Evolutionary conservation across 2,888 invertebrate genomes (phyloP).

Genomic region (Brenthis daphne): DNA sequence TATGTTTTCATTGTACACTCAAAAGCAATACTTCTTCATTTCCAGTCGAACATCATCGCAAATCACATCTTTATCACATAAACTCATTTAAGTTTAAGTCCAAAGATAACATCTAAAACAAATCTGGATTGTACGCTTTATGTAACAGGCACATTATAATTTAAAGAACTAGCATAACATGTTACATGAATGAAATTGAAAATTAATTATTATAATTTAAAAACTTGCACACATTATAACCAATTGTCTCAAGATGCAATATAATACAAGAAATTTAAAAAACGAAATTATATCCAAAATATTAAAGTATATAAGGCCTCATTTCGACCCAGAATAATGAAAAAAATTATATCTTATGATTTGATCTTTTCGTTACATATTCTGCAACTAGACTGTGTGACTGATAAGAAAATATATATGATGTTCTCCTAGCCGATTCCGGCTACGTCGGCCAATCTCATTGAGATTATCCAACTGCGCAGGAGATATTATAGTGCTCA

Average conservation of each 20-base stretch:
- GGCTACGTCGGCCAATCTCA: too few relatives aligned
- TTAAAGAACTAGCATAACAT: neutral
- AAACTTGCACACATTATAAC: neutral
- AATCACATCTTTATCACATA: slow-evolving; percentile 11
- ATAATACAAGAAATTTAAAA: neutral
- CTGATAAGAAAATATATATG: too few relatives aligned
- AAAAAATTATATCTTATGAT: too few relatives aligned
- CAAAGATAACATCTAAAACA: neutral
- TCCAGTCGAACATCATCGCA: neutral
- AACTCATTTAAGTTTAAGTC: neutral
- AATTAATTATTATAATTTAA: neutral
- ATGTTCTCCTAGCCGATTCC: too few relatives aligned
- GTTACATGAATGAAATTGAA: neutral
- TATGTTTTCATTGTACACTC: slow-evolving; percentile 9
- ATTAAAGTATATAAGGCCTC: neutral
- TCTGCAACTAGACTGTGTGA: too few relatives aligned
- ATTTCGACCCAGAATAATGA: too few relatives aligned
- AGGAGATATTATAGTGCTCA: too few relatives aligned
- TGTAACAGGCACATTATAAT: slow-evolving; percentile 1
- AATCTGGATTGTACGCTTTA: neutral
- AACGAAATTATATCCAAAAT: neutral
- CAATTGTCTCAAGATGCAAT: neutral
- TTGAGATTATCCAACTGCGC: too few relatives aligned
- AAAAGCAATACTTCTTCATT: slow-evolving; percentile 8
- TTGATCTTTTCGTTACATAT: too few relatives aligned